Evolutionary conservation across 2,113 vertebrate genomes (phyloP), one percentile per base, ranked within the genome.

Genomic region (Mungos mungo): DNA sequence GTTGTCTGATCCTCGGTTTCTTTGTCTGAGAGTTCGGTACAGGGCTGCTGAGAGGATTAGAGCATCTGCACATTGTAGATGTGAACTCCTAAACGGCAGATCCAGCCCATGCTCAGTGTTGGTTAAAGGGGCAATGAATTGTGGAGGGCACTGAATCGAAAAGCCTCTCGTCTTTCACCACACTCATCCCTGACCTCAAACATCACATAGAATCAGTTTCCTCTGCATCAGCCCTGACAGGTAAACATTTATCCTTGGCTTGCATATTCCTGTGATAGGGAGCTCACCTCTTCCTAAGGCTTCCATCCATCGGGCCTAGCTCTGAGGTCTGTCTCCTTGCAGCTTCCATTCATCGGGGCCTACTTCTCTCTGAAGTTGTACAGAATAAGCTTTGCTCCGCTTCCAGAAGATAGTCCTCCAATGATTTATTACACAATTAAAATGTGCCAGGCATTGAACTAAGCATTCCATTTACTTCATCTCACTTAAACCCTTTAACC

Each of bases 401-500:
- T 66, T 90, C 76, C 15, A 95, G 57, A 65, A 95, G 71, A 95
- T 5, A 82, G 79, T 84, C 14, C 47, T 79, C 69, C 7, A 4
- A 82, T 19, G 52, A 96, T 76, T 88, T 77, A 90, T 90, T 63
- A 38, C 19, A 63, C 38, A 84, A 52, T 84, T 41, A 47, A 18
- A 71, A 93, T n/a, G 3, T 77, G 25, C 57, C 52, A 79, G 76
- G 45, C 45, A 41, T n/a, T 74, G 7, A 96, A 45, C 8, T 71
- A 88, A 82, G 50, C 38, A 90, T 60, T 14, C 82, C 38, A 15
- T 65, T 90, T 65, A n/a, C 65, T 92, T 82, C 63, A 83, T 88
- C 69, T 91, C 71, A 52, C 69, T 81, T 69, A 81, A 74, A 74
- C 65, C 21, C 80, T 74, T 96, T 89, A 97, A 69, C 50, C 4